These are phyloP conservation scores for Polypterus bichir DNA, from an alignment of 2,113 vertebrate species.

Conservation along the genomic window DNA sequence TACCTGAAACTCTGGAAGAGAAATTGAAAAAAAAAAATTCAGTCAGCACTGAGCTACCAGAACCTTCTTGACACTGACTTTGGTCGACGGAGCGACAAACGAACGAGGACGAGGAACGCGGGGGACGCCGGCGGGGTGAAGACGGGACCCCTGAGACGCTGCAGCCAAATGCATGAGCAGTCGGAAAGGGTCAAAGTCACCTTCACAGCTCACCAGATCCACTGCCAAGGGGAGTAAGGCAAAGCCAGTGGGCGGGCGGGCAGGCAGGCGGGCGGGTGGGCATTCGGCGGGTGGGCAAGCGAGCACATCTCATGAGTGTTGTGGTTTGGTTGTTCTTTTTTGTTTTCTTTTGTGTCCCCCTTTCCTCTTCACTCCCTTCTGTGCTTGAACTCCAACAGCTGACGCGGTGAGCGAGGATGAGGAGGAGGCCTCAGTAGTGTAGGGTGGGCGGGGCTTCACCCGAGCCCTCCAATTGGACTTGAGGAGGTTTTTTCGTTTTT, in stretches of 20 bases:
- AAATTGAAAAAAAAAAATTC: slow-evolving; percentile 31
- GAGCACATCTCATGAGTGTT: slow-evolving; percentile 60
- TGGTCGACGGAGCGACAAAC: slow-evolving; percentile 50
- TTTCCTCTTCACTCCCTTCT: slow-evolving; percentile 12
- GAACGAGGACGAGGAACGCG: slow-evolving; percentile 44
- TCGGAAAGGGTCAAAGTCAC: slow-evolving; percentile 22
- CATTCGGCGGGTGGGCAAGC: slow-evolving; percentile 17
- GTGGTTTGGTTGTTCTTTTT: slow-evolving; percentile 6
- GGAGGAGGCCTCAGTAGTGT: too few relatives aligned
- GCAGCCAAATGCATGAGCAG: slow-evolving; percentile 35
- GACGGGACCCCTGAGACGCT: slow-evolving; percentile 36
- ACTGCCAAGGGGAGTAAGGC: neutral
- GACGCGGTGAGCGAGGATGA: too few relatives aligned
- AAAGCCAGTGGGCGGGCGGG: too few relatives aligned
- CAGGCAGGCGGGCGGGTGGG: neutral
- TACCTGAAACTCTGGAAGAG: slow-evolving; percentile 53
- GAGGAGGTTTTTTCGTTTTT: too few relatives aligned
- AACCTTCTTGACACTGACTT: slow-evolving; percentile 70
- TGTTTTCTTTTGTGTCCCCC: slow-evolving; percentile 34
- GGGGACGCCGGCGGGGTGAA: slow-evolving; percentile 36
- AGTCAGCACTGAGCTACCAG: slow-evolving; percentile 69
- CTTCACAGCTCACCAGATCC: neutral
- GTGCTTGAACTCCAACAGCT: neutral
- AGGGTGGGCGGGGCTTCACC: too few relatives aligned
- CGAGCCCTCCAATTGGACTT: too few relatives aligned